Evolutionary conservation across 2,888 invertebrate genomes (phyloP).

Genomic region (Phyllotreta cruciferae): DNA sequence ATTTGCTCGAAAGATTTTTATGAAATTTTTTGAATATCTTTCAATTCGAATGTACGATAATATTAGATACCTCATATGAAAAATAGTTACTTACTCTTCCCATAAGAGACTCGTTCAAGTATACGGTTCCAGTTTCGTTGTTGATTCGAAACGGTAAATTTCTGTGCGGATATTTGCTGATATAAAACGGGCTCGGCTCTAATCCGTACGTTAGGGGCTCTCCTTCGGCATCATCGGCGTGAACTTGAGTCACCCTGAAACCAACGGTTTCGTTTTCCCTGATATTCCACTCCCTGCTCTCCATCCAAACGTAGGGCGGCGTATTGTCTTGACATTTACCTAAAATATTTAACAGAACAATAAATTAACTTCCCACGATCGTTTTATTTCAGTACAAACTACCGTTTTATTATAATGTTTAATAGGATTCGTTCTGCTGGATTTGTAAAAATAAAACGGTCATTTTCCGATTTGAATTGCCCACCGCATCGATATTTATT

Average conservation of each 20-base stretch:
- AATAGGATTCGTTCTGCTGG: no score
- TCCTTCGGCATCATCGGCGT: slow-evolving; percentile 71
- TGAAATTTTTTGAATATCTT: slow-evolving; percentile 4
- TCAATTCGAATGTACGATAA: background rate
- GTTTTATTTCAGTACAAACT: no score
- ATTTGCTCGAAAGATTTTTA: background rate
- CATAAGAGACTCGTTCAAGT: slow-evolving; percentile 77
- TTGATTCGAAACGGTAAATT: slow-evolving; percentile 80
- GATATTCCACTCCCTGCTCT: slow-evolving; percentile 76
- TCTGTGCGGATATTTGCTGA: slow-evolving; percentile 53
- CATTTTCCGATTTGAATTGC: no score
- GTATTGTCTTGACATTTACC: slow-evolving; percentile 48
- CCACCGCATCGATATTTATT: no score
- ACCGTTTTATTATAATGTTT: no score
- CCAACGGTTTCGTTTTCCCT: slow-evolving; percentile 76
- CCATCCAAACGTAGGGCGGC: slow-evolving; percentile 69
- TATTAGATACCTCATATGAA: no score
- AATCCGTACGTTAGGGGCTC: slow-evolving; percentile 72
- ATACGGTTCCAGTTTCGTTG: slow-evolving; percentile 76
- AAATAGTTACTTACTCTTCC: slow-evolving; percentile 70
- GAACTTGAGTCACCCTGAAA: slow-evolving; percentile 72
- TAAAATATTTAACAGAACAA: slow-evolving; percentile 35
- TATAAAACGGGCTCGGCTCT: slow-evolving; percentile 62
- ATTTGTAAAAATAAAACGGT: no score
- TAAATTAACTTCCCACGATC: no score